Evolutionary conservation across 1,140 invertebrate genomes (phyloP).

Genomic region (Trissolcus basalis): DNA sequence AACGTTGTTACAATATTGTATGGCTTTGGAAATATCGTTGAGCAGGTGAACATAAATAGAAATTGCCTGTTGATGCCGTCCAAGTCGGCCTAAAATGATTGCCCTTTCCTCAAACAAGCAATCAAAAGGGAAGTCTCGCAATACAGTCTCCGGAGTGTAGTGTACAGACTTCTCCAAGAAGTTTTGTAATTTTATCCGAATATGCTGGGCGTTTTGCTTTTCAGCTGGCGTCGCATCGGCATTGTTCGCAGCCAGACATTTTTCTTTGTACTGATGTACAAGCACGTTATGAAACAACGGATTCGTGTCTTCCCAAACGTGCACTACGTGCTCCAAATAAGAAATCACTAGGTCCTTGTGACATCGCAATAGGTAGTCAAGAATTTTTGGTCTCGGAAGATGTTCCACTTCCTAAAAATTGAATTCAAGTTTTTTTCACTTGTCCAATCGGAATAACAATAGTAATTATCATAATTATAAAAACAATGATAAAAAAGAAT

Average conservation of each 20-base stretch:
- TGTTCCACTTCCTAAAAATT: conserved; percentile 86
- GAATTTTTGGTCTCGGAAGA: conserved; percentile 89
- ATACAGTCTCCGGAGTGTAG: conserved; percentile 91
- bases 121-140: conserved; percentile 91
- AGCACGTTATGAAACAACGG: conserved; percentile 93
- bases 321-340: conserved; percentile 96
- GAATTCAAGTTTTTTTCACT: conserved; percentile 3
- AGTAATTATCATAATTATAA: too few species aligned
- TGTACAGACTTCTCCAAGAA: conserved; percentile 90
- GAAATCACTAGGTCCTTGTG: conserved; percentile 90
- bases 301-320: conserved; percentile 91
- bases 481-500: background rate
- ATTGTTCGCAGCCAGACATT: conserved; percentile 78
- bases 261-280: conserved; percentile 89
- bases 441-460: too few species aligned
- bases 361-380: conserved; percentile 90
- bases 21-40: conserved; percentile 87
- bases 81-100: conserved; percentile 91
- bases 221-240: conserved; percentile 79
- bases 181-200: conserved; percentile 85
- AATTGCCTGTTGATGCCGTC: conserved; percentile 92
- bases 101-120: conserved; percentile 94
- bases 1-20: conserved; percentile 88
- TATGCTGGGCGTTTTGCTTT: conserved; percentile 79
- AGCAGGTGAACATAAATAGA: conserved; percentile 91